Percentiles rank a stretch among this genome's conserved stretches.
Conservation (phyloP, 37 sponge, comb jelly and placozoan species). For the Eunapius fragilis region DNA sequence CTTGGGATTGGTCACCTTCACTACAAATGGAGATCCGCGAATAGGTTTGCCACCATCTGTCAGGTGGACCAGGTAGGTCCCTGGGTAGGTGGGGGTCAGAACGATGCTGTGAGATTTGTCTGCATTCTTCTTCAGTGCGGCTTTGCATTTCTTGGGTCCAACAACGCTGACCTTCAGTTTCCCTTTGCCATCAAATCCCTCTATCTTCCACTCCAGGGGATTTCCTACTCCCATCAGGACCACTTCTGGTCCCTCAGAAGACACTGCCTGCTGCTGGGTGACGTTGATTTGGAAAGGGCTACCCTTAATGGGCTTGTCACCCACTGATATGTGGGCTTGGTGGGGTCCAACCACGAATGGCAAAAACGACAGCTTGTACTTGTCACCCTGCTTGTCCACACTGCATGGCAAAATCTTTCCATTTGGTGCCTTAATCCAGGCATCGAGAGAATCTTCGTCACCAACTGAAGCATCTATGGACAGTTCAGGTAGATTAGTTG, state of each 20-base stretch:
- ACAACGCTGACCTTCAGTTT: too few relatives aligned
- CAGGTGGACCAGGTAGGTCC: not conserved
- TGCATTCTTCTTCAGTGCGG: too few relatives aligned
- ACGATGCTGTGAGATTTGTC: too few relatives aligned
- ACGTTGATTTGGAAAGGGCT: conserved; percentile 34
- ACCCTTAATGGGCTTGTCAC: conserved; percentile 30
- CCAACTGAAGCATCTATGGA: too few relatives aligned
- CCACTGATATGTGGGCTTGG: conserved; percentile 2
- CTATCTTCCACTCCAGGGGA: too few relatives aligned
- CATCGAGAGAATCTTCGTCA: too few relatives aligned
- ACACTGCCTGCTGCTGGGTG: not conserved
- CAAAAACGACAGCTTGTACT: conserved; percentile 6
- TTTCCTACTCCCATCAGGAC: too few relatives aligned
- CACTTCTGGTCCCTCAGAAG: too few relatives aligned
- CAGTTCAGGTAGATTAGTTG: too few relatives aligned
- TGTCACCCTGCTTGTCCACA: not conserved
- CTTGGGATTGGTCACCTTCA: conserved; percentile 8
- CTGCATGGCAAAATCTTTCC: not conserved
- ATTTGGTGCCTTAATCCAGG: too few relatives aligned
- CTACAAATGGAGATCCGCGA: conserved; percentile 24
- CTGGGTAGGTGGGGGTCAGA: not conserved
- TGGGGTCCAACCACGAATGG: conserved; percentile 6
- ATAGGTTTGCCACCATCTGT: conserved; percentile 9
- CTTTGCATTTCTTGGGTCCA: too few relatives aligned
- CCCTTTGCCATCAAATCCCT: too few relatives aligned